Conservation (phyloP, 2,113 vertebrate genomes). For the Gorilla gorilla region DNA sequence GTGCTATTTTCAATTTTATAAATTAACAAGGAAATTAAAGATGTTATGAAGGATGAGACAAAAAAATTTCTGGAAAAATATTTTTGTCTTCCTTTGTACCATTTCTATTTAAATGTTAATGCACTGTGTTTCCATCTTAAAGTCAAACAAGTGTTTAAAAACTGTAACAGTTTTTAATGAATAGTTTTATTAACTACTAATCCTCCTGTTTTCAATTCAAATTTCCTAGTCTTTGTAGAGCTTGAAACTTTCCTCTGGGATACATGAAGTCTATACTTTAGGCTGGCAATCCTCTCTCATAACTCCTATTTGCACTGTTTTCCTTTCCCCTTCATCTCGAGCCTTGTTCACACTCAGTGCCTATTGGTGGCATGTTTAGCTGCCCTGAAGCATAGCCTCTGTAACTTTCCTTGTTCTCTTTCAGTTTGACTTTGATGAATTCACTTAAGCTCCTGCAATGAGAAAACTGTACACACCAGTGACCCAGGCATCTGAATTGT, state of each 20-base stretch:
- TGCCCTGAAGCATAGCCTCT: too few species aligned
- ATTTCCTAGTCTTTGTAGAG: neutral
- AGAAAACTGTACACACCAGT: neutral
- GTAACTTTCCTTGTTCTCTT: neutral
- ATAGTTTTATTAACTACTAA: neutral
- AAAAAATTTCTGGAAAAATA: neutral
- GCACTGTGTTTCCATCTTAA: neutral
- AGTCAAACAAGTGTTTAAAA: neutral
- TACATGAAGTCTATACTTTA: rapidly evolving
- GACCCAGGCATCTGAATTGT: neutral
- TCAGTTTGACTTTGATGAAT: neutral
- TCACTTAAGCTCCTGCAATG: neutral
- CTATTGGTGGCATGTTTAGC: neutral
- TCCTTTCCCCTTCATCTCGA: neutral
- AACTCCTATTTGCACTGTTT: neutral
- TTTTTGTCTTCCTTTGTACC: neutral
- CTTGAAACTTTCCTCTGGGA: neutral
- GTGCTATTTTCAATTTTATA: neutral
- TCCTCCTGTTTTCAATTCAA: neutral
- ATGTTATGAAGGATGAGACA: neutral
- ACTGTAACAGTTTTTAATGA: neutral
- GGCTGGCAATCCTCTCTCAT: neutral
- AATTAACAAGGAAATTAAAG: neutral
- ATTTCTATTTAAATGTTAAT: neutral
- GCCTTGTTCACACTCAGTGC: neutral